Base-by-base conservation (phyloP, 2,113 vertebrate species). In the Heterotis niloticus region DNA sequence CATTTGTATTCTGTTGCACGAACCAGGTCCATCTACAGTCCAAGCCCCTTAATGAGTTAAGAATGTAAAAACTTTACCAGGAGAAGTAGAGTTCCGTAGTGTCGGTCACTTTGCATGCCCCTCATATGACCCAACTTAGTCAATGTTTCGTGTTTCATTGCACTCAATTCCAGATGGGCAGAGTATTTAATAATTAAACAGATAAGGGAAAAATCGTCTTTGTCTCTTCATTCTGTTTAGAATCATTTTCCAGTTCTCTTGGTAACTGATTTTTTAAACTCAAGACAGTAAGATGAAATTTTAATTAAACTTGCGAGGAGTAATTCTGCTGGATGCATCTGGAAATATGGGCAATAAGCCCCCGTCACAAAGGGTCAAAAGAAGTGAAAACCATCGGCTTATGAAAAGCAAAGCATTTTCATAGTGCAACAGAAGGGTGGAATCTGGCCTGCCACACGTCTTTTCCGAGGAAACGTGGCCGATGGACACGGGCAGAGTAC, bases 301-400 rank as follows among this genome's bases (percentile, higher is more conserved):
- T 28, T 70, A 70, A 70, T 70, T 70, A 70, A 34, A 20, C 34
- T 70, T 51, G 51, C 17, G 17, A 70, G 68, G 68, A 70, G 34
- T 34, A n/a, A 70, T 70, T 70, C 51, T 70, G 68, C 18, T 20
- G 18, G 68, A 70, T 70, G 20, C 34, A 70, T 44, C 34, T 70
- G 51, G 9, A 70, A 28, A 29, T 34, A 70, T 44, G 18, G 67
- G 67, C 28, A 69, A 29, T 69, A 69, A 69, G 67, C 67, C 44
- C 67, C 44, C 44, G 67, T 69, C 17, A 29, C 44, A 29, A 69
- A 29, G 67, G 67, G 44, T 29, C 67, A 70, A 70, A 70, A 44
- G 68, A 44, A 29, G 20, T 51, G 5, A 70, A 70, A 70, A 70
- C 51, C 18, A 70, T 70, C 68, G 20, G n/a, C 68, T 70, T 34